Conservation (phyloP, 2,888 invertebrate genomes). For the Hesperia comma region DNA sequence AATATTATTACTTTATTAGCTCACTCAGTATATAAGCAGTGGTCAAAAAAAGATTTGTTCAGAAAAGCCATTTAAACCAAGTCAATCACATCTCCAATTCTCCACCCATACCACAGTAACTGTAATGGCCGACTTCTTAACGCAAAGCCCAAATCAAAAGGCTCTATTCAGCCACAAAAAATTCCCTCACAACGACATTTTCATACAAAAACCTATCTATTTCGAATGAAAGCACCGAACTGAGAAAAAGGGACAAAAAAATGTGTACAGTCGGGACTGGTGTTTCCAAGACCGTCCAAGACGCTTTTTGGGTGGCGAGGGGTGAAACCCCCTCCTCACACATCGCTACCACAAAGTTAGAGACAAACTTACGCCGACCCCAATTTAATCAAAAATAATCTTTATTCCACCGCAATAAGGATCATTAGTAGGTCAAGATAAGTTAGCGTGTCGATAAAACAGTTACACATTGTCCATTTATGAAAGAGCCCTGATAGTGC, state of each 20-base stretch:
- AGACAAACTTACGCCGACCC: slow-evolving; percentile 40
- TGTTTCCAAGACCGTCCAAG: slow-evolving; percentile 80
- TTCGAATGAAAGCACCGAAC: slow-evolving; percentile 62
- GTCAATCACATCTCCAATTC: neutral
- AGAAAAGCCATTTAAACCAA: neutral
- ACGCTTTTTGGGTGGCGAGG: slow-evolving; percentile 60
- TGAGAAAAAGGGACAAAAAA: slow-evolving; percentile 75
- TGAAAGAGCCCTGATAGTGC: slow-evolving; percentile 62
- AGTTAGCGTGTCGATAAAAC: slow-evolving; percentile 43
- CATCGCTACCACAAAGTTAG: slow-evolving; percentile 46
- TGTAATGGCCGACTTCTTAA: slow-evolving; percentile 19
- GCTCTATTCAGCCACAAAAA: slow-evolving; percentile 39
- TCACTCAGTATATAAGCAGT: too few relatives aligned
- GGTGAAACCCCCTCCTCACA: slow-evolving; percentile 39
- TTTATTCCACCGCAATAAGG: slow-evolving; percentile 38
- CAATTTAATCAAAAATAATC: slow-evolving; percentile 45
- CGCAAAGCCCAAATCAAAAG: slow-evolving; percentile 34
- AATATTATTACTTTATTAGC: too few relatives aligned
- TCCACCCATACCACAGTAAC: neutral
- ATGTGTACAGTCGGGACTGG: slow-evolving; percentile 74
- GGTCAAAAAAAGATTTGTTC: neutral
- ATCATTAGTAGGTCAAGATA: slow-evolving; percentile 32
- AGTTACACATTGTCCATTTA: slow-evolving; percentile 59
- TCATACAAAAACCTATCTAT: slow-evolving; percentile 55
- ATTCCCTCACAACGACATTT: slow-evolving; percentile 40